Evolutionary conservation across 2,113 vertebrate genomes (phyloP).

Genomic region (Passer domesticus): DNA sequence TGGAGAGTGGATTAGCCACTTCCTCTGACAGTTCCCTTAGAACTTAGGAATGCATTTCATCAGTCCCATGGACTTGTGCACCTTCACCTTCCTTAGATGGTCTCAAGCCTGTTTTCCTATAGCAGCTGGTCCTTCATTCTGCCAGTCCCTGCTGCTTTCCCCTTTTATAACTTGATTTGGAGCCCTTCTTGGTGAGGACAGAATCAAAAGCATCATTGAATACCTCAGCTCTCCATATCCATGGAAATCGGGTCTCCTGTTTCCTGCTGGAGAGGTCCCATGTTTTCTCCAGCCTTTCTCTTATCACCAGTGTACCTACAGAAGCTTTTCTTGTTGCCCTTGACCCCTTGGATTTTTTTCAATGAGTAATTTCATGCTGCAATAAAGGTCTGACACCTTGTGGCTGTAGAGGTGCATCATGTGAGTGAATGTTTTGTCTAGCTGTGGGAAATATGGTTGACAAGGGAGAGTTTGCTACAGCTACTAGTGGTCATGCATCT

Average conservation of each 20-base stretch:
- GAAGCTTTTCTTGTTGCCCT: not conserved
- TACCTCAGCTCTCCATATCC: not conserved
- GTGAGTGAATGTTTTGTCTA: not conserved
- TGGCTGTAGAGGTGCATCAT: not conserved
- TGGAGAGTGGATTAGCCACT: not conserved
- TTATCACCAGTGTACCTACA: not conserved
- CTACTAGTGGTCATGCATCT: fast-evolving
- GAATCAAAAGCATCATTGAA: not conserved
- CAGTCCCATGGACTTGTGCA: not conserved
- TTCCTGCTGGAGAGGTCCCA: not conserved
- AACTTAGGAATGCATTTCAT: not conserved
- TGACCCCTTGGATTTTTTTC: not conserved
- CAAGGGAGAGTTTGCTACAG: not conserved
- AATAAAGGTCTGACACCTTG: not conserved
- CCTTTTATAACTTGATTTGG: not conserved
- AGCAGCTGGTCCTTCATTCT: not conserved
- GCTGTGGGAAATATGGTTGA: not conserved
- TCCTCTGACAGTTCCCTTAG: not conserved
- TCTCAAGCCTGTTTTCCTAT: not conserved
- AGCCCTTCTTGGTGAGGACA: not conserved
- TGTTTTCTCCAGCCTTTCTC: not conserved
- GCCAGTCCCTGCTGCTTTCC: not conserved
- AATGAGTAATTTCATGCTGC: not conserved
- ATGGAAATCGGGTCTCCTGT: not conserved
- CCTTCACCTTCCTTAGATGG: not conserved